Conservation (phyloP, 2,113 vertebrate species). For the Galemys pyrenaicus region DNA sequence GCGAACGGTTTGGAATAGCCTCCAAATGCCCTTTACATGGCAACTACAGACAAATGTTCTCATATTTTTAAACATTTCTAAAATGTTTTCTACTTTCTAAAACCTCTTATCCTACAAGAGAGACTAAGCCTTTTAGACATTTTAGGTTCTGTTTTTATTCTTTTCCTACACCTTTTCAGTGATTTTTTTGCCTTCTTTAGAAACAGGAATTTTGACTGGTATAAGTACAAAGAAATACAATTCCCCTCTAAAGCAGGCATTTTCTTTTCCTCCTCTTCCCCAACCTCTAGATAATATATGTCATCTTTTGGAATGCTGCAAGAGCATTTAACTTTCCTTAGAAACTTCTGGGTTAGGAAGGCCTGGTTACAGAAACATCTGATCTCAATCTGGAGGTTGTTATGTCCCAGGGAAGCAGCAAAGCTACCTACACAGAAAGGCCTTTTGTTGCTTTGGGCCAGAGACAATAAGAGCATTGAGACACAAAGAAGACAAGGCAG, state of each 20-base stretch:
- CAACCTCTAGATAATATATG: neutral
- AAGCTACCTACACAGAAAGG: constrained; percentile 48
- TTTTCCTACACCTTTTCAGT: neutral
- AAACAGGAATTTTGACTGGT: constrained; percentile 22
- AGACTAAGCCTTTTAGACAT: neutral
- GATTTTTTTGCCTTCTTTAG: constrained; percentile 29
- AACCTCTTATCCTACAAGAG: constrained; percentile 6
- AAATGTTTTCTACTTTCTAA: constrained; percentile 24
- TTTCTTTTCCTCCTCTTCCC: neutral
- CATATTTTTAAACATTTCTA: neutral
- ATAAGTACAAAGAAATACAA: constrained; percentile 1
- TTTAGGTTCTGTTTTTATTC: neutral
- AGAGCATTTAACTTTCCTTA: constrained; percentile 28
- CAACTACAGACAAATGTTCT: neutral
- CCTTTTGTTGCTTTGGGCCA: neutral
- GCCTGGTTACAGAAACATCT: constrained; percentile 36
- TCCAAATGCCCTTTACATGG: constrained; percentile 41
- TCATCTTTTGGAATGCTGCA: constrained; percentile 17
- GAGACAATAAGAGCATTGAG: constrained; percentile 40
- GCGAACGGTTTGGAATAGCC: neutral
- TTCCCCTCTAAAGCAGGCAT: neutral
- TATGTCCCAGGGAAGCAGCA: constrained; percentile 2
- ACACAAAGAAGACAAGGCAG: neutral
- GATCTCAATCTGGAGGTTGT: constrained; percentile 58
- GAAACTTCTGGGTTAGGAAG: constrained; percentile 46